These are phyloP conservation scores for Corythornis leucogaster DNA, from an alignment of 2,797 vertebrate species.

Conservation along the genomic window DNA sequence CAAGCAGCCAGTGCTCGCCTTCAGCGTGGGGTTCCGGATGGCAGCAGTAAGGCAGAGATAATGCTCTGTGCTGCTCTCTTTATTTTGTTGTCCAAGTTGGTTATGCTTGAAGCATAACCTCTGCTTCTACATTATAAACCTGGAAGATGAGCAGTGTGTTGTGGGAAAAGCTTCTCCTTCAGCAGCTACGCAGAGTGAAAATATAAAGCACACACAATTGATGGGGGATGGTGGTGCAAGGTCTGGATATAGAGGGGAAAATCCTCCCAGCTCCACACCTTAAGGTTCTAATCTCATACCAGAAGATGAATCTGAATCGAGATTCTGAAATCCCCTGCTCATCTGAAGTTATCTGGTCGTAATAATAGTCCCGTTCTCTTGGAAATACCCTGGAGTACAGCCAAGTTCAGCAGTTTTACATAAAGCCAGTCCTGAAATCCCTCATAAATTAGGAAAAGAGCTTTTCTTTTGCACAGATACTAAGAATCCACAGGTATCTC, in stretches of 20 bases:
- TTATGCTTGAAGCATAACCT: background rate
- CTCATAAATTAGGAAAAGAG: background rate
- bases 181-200: background rate
- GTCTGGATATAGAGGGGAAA: background rate
- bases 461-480: background rate
- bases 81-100: background rate
- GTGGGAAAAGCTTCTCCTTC: background rate
- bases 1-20: background rate
- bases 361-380: background rate
- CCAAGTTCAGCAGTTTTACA: background rate
- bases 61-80: rapidly evolving
- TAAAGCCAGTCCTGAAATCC: background rate
- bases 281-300: background rate
- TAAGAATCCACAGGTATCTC: background rate
- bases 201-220: background rate
- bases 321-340: background rate
- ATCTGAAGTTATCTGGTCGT: background rate
- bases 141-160: background rate
- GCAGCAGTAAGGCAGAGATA: background rate
- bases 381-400: background rate
- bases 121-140: background rate
- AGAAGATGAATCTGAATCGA: background rate
- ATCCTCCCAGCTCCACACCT: background rate
- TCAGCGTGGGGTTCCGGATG: background rate
- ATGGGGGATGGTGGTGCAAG: background rate